phyloP scores from a whole-genome alignment of 2,888 invertebrate species.

The Cephalotes varians region DNA sequence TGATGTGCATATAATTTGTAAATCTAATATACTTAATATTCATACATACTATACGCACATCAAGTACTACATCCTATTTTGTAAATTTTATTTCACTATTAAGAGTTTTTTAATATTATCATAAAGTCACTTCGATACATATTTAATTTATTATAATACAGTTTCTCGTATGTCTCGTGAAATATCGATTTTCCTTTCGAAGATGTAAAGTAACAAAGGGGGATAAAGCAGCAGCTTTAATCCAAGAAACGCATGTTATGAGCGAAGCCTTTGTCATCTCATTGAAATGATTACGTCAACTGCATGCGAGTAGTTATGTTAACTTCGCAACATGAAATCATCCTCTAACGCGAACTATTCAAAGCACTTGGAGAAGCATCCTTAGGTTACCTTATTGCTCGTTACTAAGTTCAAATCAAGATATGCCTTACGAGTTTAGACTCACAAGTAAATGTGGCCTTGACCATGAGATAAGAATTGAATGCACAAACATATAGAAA shows the following conservation, averaged over 20 bases:
- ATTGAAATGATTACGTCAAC: slow-evolving; percentile 77
- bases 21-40: too few species aligned
- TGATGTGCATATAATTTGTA: too few species aligned
- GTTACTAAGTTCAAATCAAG: slow-evolving; percentile 57
- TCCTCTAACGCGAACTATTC: slow-evolving; percentile 59
- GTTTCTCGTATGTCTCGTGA: not conserved
- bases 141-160: not conserved
- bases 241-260: slow-evolving; percentile 39
- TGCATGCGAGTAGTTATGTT: slow-evolving; percentile 45
- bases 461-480: slow-evolving; percentile 43
- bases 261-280: slow-evolving; percentile 71
- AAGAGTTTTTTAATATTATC: not conserved
- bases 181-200: not conserved
- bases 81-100: not conserved
- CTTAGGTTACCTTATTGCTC: slow-evolving; percentile 64
- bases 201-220: not conserved
- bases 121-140: not conserved
- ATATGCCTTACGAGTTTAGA: slow-evolving; percentile 49
- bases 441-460: slow-evolving; percentile 17
- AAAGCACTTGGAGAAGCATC: slow-evolving; percentile 59
- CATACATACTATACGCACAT: too few species aligned
- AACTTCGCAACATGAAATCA: slow-evolving; percentile 65
- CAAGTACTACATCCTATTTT: too few species aligned
- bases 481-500: not conserved
- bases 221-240: not conserved